Evolutionary conservation across 2,797 vertebrate species (phyloP).

Genomic region (Mus caroli): DNA sequence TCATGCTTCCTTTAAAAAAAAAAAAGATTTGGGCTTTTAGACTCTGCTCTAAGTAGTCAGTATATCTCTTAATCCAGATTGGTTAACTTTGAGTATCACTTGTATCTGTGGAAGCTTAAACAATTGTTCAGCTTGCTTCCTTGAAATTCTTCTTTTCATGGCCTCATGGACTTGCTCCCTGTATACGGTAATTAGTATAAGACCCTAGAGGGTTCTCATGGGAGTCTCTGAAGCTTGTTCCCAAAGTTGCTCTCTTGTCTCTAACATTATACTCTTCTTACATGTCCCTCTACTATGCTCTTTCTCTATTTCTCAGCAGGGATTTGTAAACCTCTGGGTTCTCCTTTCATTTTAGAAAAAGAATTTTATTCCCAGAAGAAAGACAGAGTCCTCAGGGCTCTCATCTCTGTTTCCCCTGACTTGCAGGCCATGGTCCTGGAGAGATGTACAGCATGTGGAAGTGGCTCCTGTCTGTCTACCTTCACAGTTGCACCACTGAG

Average conservation of each 20-base stretch:
- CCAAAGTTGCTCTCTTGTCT: neutral
- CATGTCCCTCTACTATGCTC: neutral
- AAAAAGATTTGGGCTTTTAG: neutral
- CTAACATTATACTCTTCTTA: neutral
- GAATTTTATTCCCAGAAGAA: constrained; percentile 7
- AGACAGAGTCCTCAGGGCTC: neutral
- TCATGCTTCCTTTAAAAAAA: neutral
- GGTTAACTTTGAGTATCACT: constrained; percentile 5
- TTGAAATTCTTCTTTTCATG: constrained; percentile 21
- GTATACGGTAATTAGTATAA: neutral
- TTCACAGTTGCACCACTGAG: neutral
- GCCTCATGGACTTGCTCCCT: neutral
- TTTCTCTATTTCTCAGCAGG: neutral
- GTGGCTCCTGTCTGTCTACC: neutral
- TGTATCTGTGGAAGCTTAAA: neutral
- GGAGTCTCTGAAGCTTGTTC: neutral
- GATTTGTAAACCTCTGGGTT: neutral
- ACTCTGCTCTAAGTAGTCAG: neutral
- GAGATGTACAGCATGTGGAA: neutral
- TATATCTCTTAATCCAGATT: neutral
- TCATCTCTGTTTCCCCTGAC: neutral
- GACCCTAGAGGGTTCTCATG: neutral
- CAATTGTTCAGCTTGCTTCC: neutral
- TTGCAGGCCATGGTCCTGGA: neutral
- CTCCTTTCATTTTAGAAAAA: neutral